Evolutionary conservation across 2,888 invertebrate genomes (phyloP).

Genomic region (Tinea trinotella): DNA sequence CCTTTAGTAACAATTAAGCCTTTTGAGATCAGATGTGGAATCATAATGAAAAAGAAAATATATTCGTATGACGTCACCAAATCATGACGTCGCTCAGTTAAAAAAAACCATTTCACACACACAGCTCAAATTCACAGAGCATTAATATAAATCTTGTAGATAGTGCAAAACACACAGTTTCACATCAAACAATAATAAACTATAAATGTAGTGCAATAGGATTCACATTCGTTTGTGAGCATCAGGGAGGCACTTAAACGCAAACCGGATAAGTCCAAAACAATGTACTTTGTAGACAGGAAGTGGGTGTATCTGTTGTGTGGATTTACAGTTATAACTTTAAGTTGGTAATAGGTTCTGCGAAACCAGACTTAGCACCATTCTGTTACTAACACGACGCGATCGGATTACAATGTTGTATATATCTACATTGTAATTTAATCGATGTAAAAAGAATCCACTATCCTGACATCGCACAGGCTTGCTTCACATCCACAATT

Average conservation of each 20-base stretch:
- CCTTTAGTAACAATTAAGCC: no score
- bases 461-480: no score
- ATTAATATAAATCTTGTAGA: slow-evolving; percentile 8
- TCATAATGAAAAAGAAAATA: no score
- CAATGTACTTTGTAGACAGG: slow-evolving; percentile 14
- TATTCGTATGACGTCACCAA: no score
- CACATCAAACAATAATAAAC: background rate
- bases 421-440: no score
- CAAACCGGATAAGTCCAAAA: slow-evolving; percentile 15
- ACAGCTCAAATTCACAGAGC: background rate
- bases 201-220: background rate
- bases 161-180: slow-evolving; percentile 6
- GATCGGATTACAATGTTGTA: no score
- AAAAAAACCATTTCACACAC: background rate
- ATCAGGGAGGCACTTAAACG: background rate
- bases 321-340: slow-evolving; percentile 3
- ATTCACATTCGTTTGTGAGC: background rate
- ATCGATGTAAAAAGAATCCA: no score
- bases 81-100: background rate
- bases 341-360: background rate
- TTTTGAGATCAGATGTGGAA: no score
- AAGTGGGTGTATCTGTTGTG: slow-evolving; percentile 20
- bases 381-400: background rate
- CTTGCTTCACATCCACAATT: no score
- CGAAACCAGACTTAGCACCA: background rate